Base-by-base conservation (phyloP, 2,888 invertebrate genomes). In the Gerosis bhagava region DNA sequence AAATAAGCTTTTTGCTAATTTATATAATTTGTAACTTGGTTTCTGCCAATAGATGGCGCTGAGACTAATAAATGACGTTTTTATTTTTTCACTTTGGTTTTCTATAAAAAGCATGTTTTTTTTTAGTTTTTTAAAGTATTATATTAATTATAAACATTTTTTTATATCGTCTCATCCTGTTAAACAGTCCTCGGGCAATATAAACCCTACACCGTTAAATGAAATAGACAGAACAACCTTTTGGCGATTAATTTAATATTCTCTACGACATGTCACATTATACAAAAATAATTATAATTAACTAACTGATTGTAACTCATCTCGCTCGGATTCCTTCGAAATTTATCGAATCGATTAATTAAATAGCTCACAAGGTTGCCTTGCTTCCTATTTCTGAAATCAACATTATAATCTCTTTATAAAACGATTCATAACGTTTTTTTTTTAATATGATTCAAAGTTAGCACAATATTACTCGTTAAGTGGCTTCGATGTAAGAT, bases 391-490 rank as follows among this genome's bases (percentile, higher is more conserved):
- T 54, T 60, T 66, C 66, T 67, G 67, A 65, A 73, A 70, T 63
- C 53, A 66, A 63, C 53, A 61, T 63, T 56, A 5, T 60, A 46
- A 53, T 51, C 46, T 46, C 51, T 59, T 54, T 50, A 49, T n/a
- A n/a, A n/a, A n/a, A n/a, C 25, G 35, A 25, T 42, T 34, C 16
- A 5, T 21, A 11, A 39, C 40, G 39, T 8, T 28, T 28, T 25
- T 15, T 41, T 24, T 12, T 34, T n/a, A 26, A 15, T 32, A 35
- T 16, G 11, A n/a, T 32, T 44, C 43, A 47, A 54, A 57, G 65
- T 75, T 71, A 73, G 70, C 65, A 69, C 63, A 62, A 54, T 60
- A 61, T 69, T 70, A 70, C 56, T 56, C 34, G 22, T 53, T 53
- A 43, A 12, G 24, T 25, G 39, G 32, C 16, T 12, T 40, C 25